Evolutionary conservation across 2,113 vertebrate species (phyloP).

Genomic region (Laticauda laticaudata): DNA sequence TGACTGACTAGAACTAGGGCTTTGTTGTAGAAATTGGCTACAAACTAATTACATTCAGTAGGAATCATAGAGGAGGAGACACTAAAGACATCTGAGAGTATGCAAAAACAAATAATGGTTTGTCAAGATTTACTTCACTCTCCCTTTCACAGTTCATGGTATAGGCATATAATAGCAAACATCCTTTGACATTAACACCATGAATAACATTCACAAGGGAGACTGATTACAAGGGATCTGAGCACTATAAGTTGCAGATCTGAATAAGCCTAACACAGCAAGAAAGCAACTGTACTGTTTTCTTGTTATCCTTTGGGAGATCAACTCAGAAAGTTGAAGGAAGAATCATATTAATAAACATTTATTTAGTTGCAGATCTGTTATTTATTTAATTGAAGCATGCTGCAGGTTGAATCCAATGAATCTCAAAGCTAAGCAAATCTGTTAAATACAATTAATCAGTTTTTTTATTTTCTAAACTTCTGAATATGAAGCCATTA

Average conservation of each 20-base stretch:
- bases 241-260: not conserved
- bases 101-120: not conserved
- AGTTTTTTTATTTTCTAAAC: not conserved
- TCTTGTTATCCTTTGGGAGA: not conserved
- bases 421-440: not conserved
- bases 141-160: not conserved
- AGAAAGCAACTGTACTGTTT: not conserved
- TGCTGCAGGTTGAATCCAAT: not conserved
- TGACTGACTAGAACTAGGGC: not conserved
- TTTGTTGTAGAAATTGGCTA: not conserved
- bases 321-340: not conserved
- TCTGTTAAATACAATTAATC: not conserved
- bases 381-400: not conserved
- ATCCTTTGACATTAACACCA: not conserved
- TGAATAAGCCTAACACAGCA: not conserved
- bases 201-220: not conserved
- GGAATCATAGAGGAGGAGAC: not conserved
- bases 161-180: not conserved
- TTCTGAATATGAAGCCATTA: not conserved
- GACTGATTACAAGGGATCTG: not conserved
- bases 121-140: not conserved
- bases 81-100: not conserved
- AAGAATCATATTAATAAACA: not conserved
- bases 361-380: not conserved
- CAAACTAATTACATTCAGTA: not conserved